Conservation (phyloP, 1,140 invertebrate species). For the Pteromalus puparum region DNA sequence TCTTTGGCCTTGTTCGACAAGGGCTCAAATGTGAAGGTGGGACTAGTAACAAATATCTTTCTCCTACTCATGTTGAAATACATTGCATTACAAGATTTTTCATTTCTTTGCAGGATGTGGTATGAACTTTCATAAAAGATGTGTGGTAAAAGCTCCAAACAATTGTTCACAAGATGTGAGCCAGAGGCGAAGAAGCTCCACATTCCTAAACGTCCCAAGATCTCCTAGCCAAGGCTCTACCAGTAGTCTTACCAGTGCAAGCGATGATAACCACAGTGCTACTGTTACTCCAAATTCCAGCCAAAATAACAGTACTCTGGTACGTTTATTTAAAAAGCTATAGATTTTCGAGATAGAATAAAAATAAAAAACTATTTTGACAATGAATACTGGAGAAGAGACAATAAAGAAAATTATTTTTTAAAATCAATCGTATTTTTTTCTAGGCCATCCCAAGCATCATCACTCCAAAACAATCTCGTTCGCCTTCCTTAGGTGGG, state of each 20-base stretch:
- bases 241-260: slow-evolving; percentile 72
- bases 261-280: slow-evolving; percentile 72
- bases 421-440: slow-evolving; percentile 47
- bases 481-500: slow-evolving; percentile 87
- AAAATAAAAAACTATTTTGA: slow-evolving; percentile 8
- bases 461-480: slow-evolving; percentile 73
- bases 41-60: slow-evolving; percentile 34
- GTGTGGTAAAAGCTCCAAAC: slow-evolving; percentile 98
- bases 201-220: slow-evolving; percentile 80
- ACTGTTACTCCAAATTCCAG: slow-evolving; percentile 69
- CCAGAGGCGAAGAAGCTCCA: slow-evolving; percentile 76
- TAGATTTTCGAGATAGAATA: slow-evolving; percentile 19
- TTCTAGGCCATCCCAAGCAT: slow-evolving; percentile 69
- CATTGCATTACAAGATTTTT: slow-evolving; percentile 37
- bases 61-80: background rate
- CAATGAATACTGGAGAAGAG: background rate
- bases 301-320: slow-evolving; percentile 72
- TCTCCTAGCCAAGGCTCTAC: slow-evolving; percentile 81
- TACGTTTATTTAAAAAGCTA: slow-evolving; percentile 55
- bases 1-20: slow-evolving; percentile 98
- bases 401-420: slow-evolving; percentile 15
- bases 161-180: slow-evolving; percentile 86
- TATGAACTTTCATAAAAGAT: slow-evolving; percentile 98
- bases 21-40: slow-evolving; percentile 99
- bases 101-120: slow-evolving; percentile 87